Percentiles rank a stretch among this genome's conserved stretches.
These are phyloP conservation scores for Zenarchopterus dispar DNA, from an alignment of 2,797 vertebrate genomes.

Conservation along the genomic window DNA sequence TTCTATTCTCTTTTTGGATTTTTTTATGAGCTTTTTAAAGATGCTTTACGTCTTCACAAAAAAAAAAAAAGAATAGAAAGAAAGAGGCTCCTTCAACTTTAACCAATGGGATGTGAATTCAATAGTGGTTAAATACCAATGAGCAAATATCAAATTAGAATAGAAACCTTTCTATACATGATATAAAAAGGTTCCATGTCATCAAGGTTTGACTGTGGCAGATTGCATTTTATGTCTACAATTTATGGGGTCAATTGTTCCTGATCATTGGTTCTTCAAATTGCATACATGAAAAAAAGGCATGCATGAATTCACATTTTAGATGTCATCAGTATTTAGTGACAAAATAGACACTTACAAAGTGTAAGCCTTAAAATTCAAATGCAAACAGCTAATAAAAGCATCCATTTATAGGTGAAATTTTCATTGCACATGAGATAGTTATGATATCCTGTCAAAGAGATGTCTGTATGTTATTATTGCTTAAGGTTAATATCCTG, in stretches of 20 bases:
- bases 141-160: background rate
- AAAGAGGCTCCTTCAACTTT: background rate
- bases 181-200: constrained; percentile 11
- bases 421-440: constrained; percentile 22
- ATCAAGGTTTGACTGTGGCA: constrained; percentile 28
- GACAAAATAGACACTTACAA: constrained; percentile 3
- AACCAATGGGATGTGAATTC: background rate
- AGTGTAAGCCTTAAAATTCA: constrained; percentile 22
- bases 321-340: constrained; percentile 15
- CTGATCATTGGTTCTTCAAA: constrained; percentile 56
- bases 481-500: constrained; percentile 2
- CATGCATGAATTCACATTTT: constrained; percentile 52
- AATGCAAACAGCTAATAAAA: constrained; percentile 7
- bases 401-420: background rate
- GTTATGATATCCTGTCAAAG: background rate
- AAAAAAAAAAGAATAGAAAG: no score
- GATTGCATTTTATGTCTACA: constrained; percentile 62
- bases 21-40: background rate
- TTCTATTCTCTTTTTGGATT: background rate
- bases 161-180: constrained; percentile 1
- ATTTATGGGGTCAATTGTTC: constrained; percentile 64
- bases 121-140: background rate
- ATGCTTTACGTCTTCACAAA: background rate
- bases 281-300: constrained; percentile 32
- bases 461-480: constrained; percentile 5